Base-by-base conservation (phyloP, 2,113 vertebrate genomes). In the Anolis carolinensis region DNA sequence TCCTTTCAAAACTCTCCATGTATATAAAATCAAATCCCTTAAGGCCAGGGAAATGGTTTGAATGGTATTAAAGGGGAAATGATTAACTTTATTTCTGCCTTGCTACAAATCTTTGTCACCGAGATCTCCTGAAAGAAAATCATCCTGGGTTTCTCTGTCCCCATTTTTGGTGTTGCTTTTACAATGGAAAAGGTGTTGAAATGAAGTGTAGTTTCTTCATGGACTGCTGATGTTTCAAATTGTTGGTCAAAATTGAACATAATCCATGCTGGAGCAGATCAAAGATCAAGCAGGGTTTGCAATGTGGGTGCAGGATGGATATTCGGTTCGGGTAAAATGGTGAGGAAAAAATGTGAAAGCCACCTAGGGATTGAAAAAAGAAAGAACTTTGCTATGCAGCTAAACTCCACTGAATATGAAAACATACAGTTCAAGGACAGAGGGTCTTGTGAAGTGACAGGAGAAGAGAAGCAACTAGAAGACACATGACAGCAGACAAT, bases 381-480 rank as follows among this genome's bases (percentile, higher is more conserved):
- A 84, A 89, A 89, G 92, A 96, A 96, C 94, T 97, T 97, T 92
- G 44, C 91, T 70, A 86, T 87, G 75, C 89, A 92, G 90, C 92
- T 93, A 90, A 95, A 95, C 93, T 95, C 92, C 87, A 86, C 79
- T 93, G 82, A 88, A 7, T 82, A 71, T 87, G 68, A 88, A 93
- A 83, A 0, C 2, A 13, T 55, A 68, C 0, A 83, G 32, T 72
- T 82, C 71, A 93, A 90, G 78, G 68, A 59, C 71, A 71, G 74
- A 81, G 59, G 76, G 90, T 90, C 59, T 85, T 78, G 65, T 48
- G 30, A 93, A 88, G 88, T 76, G 44, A 77, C 50, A 65, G 44
- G 65, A 44, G 32, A 86, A 89, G 84, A 80, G 88, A 77, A 0
- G 0, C 79, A 79, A 90, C 32, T n/a, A 14, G 36, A 16, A 52